Base-by-base conservation (phyloP, 1,140 invertebrate species). In the Euglossa dilemma region DNA sequence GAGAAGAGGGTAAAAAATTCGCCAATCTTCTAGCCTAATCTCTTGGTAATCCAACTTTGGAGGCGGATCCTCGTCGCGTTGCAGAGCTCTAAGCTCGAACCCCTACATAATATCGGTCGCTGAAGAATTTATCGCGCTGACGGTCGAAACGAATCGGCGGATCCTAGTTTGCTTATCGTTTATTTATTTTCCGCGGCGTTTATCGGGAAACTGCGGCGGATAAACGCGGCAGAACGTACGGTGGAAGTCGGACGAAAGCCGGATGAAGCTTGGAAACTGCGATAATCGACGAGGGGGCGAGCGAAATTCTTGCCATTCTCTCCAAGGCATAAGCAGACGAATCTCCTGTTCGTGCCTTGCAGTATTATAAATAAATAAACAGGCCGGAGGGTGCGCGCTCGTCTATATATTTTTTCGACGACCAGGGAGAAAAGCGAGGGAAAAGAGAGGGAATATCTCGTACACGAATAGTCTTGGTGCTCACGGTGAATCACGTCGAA, bases 91-190 rank as follows among this genome's bases (percentile, higher is more conserved):
- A 36, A 36, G 36, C 36, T 4, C 36, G 4, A 36, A 1, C 36
- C 36, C 36, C 36, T 43, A 9, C 36, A 23, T 66, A 66, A 66
- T 72, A 36, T 56, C 20, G 25, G 3, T 6, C 16, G n/a, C n/a
- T 43, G 8, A 47, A 57, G 14, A 70, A 70, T 70, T 70, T 70
- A 70, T 70, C 14, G 47, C 36, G 11, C 6, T 7, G 63, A 20
- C 11, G 0, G 63, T 18, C 28, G 7, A 5, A n/a, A 56, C 52
- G 25, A 63, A 45, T 75, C 57, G 73, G 47, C 45, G n/a, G 57
- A 79, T 70, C 66, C 66, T 56, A 11, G 47, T 66, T 57, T 43
- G 64, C 36, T 56, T 45, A 56, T 70, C 76, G 23, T 67, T 70
- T 79, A 69, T 70, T 79, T 79, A 79, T 66, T 59, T 12, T 36